A percentile compares a stretch with the other conserved stretches of the same genome.
Conservation (phyloP, 2,113 vertebrate genomes). For the Nipponia nippon region DNA sequence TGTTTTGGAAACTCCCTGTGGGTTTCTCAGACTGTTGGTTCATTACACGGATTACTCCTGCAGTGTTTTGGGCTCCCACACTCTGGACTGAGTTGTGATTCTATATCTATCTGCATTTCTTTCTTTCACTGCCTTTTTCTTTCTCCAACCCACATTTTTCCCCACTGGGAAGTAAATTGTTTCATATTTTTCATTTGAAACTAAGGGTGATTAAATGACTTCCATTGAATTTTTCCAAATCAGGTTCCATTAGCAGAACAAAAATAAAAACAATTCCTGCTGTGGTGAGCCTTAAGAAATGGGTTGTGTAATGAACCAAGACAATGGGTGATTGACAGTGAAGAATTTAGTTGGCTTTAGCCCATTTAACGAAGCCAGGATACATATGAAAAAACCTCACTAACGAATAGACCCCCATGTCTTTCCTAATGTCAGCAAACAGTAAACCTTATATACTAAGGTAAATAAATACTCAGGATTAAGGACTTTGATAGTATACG, state of each 20-base stretch:
- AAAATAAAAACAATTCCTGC: constrained; percentile 42
- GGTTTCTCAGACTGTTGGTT: constrained; percentile 4
- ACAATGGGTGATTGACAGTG: constrained; percentile 38
- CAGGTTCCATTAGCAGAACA: constrained; percentile 34
- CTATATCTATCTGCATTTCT: constrained; percentile 16
- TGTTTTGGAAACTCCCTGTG: constrained; percentile 30
- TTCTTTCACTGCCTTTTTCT: background rate
- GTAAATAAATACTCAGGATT: background rate
- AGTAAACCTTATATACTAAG: background rate
- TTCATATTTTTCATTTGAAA: constrained; percentile 40
- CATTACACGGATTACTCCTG: constrained; percentile 28
- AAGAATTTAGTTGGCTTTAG: background rate
- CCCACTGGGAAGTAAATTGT: constrained; percentile 30
- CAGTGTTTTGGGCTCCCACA: background rate
- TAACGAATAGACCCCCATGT: background rate
- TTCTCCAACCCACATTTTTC: constrained; percentile 18
- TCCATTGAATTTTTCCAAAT: constrained; percentile 36
- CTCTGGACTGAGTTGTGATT: background rate
- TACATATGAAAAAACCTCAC: background rate
- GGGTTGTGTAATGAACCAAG: constrained; percentile 12
- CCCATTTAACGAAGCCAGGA: background rate
- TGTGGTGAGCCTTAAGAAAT: constrained; percentile 33
- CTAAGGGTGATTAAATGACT: constrained; percentile 5
- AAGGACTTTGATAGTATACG: background rate
- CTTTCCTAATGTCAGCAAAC: background rate